Evolutionary conservation across 2,113 vertebrate species (phyloP), one percentile per base, ranked within the genome.

Genomic region (Megaleporinus macrocephalus): DNA sequence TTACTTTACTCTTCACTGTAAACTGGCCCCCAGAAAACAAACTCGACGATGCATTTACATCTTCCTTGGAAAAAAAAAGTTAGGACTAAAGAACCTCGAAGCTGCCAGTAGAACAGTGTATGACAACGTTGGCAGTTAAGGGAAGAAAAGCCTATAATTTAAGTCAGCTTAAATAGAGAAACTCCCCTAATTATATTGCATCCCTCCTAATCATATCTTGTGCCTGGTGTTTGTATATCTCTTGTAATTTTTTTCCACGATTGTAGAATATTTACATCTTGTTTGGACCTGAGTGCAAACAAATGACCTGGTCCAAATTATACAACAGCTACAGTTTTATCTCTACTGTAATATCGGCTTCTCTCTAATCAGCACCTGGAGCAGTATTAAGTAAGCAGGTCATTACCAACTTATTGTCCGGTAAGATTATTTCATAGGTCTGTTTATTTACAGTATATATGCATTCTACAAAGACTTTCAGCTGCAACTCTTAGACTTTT

Each of bases 1-100:
- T 80, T 80, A 70, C 66, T 79, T 41, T 61, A 72, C 24, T 20
- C 47, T 44, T 86, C 85, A 87, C 84, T 86, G 84, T 85, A 85
- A 86, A 73, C 76, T 81, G 68, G 16, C 77, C 51, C 66, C 51
- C 49, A 44, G 36, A 78, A 41, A 44, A 44, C 76, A 70, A 41
- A 36, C 16, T 59, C 26, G 29, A 71, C 20, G 59, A 30, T 49
- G 44, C n/a, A n/a, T 29, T 30, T 12, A 10, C 18, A 4, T 61
- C 26, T 22, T 71, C 30, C 36, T 36, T 7, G n/a, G n/a, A n/a
- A n/a, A 36, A 69, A 41, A 24, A 33, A 20, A 24, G n/a, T 53
- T 65, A 61, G 57, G 12, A 76, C 59, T 20, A 27, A 12, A 30
- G 55, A 24, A 44, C 24, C 27, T 44, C 4, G 55, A 29, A 41